These are phyloP conservation scores for Noturus placidus DNA, from an alignment of 2,113 vertebrate genomes.

Conservation along the genomic window DNA sequence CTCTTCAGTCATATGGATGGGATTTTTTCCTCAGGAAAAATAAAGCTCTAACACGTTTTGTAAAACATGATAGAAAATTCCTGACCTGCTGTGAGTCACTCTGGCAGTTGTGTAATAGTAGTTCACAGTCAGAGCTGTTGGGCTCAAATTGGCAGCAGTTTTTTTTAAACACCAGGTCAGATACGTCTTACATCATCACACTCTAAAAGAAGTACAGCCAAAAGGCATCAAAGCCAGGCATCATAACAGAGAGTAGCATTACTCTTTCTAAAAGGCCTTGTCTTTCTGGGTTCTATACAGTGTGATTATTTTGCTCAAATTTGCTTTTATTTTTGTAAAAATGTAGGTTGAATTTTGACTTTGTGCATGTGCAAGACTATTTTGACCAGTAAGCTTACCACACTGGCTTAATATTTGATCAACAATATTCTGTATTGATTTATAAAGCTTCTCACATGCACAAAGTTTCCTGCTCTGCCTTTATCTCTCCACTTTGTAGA, in stretches of 20 bases:
- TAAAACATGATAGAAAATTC: neutral
- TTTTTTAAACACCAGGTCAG: neutral
- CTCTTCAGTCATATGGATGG: neutral
- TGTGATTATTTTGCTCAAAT: neutral
- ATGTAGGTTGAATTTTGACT: neutral
- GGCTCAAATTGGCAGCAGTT: neutral
- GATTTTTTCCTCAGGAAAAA: neutral
- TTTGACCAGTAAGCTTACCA: neutral
- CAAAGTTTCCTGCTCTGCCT: neutral
- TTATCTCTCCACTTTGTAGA: too few species aligned
- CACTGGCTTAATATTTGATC: neutral
- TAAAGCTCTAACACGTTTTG: neutral
- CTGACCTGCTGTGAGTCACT: neutral
- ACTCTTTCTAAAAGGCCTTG: neutral
- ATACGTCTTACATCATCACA: neutral
- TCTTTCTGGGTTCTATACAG: neutral
- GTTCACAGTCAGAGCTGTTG: neutral
- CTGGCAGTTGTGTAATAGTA: neutral
- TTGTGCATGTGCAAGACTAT: neutral
- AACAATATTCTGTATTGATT: neutral
- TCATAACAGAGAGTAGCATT: neutral
- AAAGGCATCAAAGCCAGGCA: neutral
- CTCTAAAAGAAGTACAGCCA: neutral
- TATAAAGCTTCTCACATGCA: neutral
- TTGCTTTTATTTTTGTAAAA: neutral